Evolutionary conservation across 1,140 invertebrate species (phyloP).

Genomic region (Drosophila athabasca): DNA sequence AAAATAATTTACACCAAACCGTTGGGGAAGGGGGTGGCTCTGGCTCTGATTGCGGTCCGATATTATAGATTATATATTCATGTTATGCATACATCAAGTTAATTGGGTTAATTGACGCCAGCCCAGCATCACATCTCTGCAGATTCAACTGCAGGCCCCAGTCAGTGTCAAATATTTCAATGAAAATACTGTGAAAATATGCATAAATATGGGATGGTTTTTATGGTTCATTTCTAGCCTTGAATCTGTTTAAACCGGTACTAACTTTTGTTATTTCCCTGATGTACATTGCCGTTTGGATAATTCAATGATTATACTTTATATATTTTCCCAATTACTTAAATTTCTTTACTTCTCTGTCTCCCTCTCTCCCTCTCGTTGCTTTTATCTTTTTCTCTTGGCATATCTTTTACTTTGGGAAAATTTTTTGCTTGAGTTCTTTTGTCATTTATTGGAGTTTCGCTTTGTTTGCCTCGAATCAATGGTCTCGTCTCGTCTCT

Average conservation of each 20-base stretch:
- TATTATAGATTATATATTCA: slow-evolving; percentile 75
- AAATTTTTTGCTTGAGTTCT: slow-evolving; percentile 7
- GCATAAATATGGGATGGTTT: background rate
- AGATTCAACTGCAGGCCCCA: background rate
- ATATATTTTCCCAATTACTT: too few relatives aligned
- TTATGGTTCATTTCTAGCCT: too few relatives aligned
- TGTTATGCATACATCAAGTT: slow-evolving; percentile 74
- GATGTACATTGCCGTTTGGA: too few relatives aligned
- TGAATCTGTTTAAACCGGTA: too few relatives aligned
- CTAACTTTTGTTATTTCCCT: too few relatives aligned
- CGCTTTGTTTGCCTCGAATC: slow-evolving; percentile 27
- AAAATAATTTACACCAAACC: slow-evolving; percentile 25
- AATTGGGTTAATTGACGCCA: slow-evolving; percentile 72
- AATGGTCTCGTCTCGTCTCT: background rate
- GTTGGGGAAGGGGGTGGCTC: background rate
- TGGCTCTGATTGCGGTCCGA: slow-evolving; percentile 2
- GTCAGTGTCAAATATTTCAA: slow-evolving; percentile 23
- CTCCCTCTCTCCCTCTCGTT: too few relatives aligned
- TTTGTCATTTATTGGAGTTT: slow-evolving; percentile 21
- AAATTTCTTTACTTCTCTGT: too few relatives aligned
- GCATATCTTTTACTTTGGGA: slow-evolving; percentile 4
- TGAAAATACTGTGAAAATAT: slow-evolving; percentile 13
- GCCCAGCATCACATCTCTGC: background rate
- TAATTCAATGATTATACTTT: too few relatives aligned
- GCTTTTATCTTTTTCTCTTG: too few relatives aligned